A percentile compares a stretch with the other conserved stretches of the same genome.
Evolutionary conservation across 2,888 invertebrate species (phyloP).

Genomic region (Congeria kusceri): DNA sequence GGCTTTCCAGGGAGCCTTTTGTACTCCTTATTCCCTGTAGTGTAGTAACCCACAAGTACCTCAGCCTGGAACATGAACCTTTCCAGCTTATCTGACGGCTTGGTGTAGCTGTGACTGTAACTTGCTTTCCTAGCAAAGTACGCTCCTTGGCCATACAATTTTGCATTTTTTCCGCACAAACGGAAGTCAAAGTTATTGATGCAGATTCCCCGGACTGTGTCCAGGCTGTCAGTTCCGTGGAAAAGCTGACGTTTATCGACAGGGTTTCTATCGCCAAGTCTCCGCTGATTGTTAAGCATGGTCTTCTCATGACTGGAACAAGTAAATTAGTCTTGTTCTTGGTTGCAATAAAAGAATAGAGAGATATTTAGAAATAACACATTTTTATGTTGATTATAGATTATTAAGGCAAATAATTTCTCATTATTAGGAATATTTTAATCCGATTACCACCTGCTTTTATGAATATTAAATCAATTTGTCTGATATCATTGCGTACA

Average conservation of each 20-base stretch:
- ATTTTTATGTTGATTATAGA: too few relatives aligned
- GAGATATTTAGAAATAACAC: too few relatives aligned
- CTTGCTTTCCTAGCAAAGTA: conserved; percentile 68
- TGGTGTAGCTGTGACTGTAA: conserved; percentile 62
- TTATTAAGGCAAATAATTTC: too few relatives aligned
- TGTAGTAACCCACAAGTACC: conserved; percentile 73
- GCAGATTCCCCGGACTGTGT: conserved; percentile 68
- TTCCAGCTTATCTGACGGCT: conserved; percentile 63
- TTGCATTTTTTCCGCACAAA: conserved; percentile 70
- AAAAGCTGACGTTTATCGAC: conserved; percentile 55
- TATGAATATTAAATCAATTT: too few relatives aligned
- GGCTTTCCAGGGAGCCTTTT: conserved; percentile 66
- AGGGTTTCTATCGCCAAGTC: neutral
- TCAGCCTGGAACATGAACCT: conserved; percentile 38
- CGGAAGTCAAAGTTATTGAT: conserved; percentile 73
- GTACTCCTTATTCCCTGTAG: conserved; percentile 52
- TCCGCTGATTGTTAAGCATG: neutral
- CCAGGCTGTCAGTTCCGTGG: conserved; percentile 70
- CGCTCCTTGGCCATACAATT: conserved; percentile 73
- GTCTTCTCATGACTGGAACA: conserved; percentile 8
- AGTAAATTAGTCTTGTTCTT: too few relatives aligned
- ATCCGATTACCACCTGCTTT: too few relatives aligned
- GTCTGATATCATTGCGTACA: too few relatives aligned
- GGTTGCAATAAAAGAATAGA: too few relatives aligned
- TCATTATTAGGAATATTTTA: too few relatives aligned